A percentile compares a stretch with the other conserved stretches of the same genome.
Conservation (phyloP, 2,888 invertebrate species). For the Ryuthela nishihirai region DNA sequence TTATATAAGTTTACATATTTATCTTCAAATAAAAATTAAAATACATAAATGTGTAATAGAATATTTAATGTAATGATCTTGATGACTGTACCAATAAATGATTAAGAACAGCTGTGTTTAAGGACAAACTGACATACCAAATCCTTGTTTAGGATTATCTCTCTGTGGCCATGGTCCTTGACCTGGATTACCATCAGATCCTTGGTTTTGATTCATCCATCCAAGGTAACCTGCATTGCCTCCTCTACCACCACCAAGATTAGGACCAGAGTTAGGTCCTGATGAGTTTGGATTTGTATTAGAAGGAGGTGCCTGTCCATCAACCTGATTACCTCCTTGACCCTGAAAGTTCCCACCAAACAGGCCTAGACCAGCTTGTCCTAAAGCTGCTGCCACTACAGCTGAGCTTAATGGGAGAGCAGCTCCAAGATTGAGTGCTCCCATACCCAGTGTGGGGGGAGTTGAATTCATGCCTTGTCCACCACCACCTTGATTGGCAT, state of each 20-base stretch:
- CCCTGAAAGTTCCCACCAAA: constrained; percentile 65
- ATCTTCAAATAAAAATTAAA: no score
- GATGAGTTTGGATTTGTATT: not conserved
- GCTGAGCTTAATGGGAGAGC: constrained; percentile 75
- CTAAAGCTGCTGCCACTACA: constrained; percentile 82
- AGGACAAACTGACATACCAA: not conserved
- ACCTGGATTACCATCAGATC: not conserved
- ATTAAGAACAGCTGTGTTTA: no score
- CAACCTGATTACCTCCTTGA: no score
- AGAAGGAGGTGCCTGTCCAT: not conserved
- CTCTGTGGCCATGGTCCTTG: not conserved
- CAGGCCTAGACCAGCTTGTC: constrained; percentile 68
- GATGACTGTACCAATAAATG: no score
- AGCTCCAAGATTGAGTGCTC: constrained; percentile 63
- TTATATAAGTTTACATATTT: no score
- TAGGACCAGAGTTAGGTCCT: not conserved
- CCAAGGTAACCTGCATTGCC: not conserved
- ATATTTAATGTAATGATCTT: no score
- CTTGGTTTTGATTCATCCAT: not conserved
- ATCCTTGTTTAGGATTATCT: not conserved
- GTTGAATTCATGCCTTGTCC: constrained; percentile 41
- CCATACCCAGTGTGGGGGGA: constrained; percentile 44
- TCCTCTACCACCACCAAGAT: not conserved
- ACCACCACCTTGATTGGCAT: constrained; percentile 4
- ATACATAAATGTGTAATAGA: no score